Base-by-base conservation (phyloP, 37 sponge, comb jelly and placozoan genomes). In the Aphrocallistes beatrix region DNA sequence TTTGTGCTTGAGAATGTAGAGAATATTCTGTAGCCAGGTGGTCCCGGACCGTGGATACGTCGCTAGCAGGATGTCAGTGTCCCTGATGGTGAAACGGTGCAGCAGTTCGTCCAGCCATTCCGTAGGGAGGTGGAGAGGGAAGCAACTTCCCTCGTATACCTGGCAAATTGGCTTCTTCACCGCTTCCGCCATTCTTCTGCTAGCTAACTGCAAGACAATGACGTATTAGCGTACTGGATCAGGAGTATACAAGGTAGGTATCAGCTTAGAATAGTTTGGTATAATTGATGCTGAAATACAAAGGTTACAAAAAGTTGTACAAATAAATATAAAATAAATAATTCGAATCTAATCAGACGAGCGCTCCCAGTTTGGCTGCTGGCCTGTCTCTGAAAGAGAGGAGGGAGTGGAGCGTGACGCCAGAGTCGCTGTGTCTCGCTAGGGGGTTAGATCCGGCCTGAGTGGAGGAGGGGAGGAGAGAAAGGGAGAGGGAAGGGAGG, bases 1-100 rank as follows among this genome's bases (percentile, higher is more conserved):
- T 10, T 48, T 48, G 69, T 85, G 69, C 38, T 51, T 51, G 37
- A 85, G 69, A 10, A 51, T 51, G 81, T 51, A 37, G 37, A 85
- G 51, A 38, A 51, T 51, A 38, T 85, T 85, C 86, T 51, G 51
- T 19, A 51, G 51, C 86, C 86, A 85, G 36, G 86, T 85, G 37
- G 86, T 85, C 0, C 86, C 86, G 30, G 69, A 85, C 38, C 51
- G 51, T 30, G 86, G 86, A 28, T 85, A 85, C 1, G 86, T 85
- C 1, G 86, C 51, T 13, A 85, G 69, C 36, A 85, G 36, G 17
- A 85, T 51, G 51, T 85, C 86, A 0, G 38, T 25, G 37, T 50
- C 69, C 51, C 86, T 60, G 13, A 42, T 51, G 36, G 6, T 36
- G 69, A 85, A 85, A 37, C n/a, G 23, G 37, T 48, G 6, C 1